A percentile compares a stretch with the other conserved stretches of the same genome.
Evolutionary conservation across 2,797 vertebrate genomes (phyloP).

Genomic region (Xenops minutus): DNA sequence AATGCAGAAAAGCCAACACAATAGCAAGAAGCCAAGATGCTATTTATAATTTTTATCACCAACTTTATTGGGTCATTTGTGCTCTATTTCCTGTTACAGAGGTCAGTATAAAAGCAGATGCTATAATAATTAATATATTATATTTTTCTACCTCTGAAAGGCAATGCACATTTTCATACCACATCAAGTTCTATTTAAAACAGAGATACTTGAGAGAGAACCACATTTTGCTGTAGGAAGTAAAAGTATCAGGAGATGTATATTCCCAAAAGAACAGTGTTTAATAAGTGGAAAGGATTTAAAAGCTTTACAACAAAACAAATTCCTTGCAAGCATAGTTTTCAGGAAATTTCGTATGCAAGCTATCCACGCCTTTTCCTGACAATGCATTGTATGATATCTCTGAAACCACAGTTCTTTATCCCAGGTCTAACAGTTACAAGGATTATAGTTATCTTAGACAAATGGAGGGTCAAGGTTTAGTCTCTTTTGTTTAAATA

Average conservation of each 20-base stretch:
- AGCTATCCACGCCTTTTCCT: conserved; percentile 73
- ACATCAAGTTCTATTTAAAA: background rate
- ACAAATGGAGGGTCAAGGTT: background rate
- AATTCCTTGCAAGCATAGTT: conserved; percentile 68
- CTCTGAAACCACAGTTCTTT: background rate
- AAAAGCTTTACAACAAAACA: conserved; percentile 21
- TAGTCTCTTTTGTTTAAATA: background rate
- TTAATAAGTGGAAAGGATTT: background rate
- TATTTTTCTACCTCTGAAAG: conserved; percentile 1
- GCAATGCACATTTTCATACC: background rate
- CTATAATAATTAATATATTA: background rate
- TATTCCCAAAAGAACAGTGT: background rate
- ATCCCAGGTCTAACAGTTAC: background rate
- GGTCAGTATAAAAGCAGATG: conserved; percentile 21
- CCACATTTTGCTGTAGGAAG: background rate
- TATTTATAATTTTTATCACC: conserved; percentile 41
- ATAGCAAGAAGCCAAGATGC: background rate
- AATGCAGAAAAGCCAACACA: background rate
- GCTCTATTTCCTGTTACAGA: conserved; percentile 20
- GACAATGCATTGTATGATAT: conserved; percentile 47
- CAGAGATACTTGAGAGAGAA: background rate
- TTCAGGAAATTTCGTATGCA: conserved; percentile 66
- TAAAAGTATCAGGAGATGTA: background rate
- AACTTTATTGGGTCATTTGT: background rate
- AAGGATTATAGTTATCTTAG: conserved; percentile 16